Evolutionary conservation across 2,797 vertebrate genomes (phyloP), one percentile per base, ranked within the genome.

Genomic region (Synanceia verrucosa): DNA sequence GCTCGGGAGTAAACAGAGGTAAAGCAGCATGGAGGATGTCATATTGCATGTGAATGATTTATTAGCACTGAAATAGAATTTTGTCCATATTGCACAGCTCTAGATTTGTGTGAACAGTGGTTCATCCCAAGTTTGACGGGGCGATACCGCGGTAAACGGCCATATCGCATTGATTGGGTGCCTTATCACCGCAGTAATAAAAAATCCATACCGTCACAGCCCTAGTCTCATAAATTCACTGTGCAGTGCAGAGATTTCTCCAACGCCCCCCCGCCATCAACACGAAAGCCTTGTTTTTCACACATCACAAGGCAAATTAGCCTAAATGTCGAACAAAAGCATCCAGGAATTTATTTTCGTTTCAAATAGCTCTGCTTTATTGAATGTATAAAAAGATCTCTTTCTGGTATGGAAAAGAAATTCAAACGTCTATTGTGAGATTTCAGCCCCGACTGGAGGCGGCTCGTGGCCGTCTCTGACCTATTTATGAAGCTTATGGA

Each of bases 401-500:
- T 61, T 72, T 76, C 47, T 33, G 46, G 47, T 70, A 74, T 77
- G 79, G n/a, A n/a, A n/a, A n/a, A n/a, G n/a, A n/a, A n/a, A n/a
- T n/a, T 80, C 61, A 70, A 77, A 84, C 67, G n/a, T n/a, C 83
- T 48, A 69, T 73, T 69, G 70, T 57, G 65, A 71, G 73, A 69
- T 46, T 67, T 33, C 52, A 74, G 76, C 73, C 24, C 65, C 24
- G 31, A 76, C 18, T 73, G 76, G 73, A 87, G 78, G 69, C 80
- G 37, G 80, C 85, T 82, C 4, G 73, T 83, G 82, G 74, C 79
- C 58, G 82, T 65, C 59, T 77, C 79, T 86, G 86, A 87, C 85
- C 86, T 76, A 87, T 87, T 86, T 86, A 53, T 80, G 63, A 79
- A 70, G 66, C 79, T 59, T 74, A 83, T 73, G 79, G 81, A 81